These are phyloP conservation scores for Diorhabda sublineata DNA, from an alignment of 1,140 invertebrate genomes.

Conservation along the genomic window DNA sequence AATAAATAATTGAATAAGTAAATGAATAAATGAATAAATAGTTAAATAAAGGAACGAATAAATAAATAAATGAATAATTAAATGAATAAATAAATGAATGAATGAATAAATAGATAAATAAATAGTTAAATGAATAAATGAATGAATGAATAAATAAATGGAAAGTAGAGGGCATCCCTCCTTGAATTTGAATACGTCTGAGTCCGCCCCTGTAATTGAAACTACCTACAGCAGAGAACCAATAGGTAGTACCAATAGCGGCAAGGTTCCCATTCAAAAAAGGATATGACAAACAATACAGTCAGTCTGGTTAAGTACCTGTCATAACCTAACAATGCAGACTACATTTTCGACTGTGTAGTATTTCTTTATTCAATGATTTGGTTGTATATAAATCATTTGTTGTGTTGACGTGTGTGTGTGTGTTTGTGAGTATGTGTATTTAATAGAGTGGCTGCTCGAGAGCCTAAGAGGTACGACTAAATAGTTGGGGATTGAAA, in stretches of 20 bases:
- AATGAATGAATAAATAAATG: too few species aligned
- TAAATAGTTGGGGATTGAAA: not conserved
- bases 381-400: constrained; percentile 1
- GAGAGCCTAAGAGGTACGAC: not conserved
- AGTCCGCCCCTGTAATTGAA: not conserved
- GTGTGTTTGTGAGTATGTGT: not conserved
- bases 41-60: too few species aligned
- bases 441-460: not conserved
- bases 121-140: too few species aligned
- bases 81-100: too few species aligned
- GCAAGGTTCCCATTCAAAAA: constrained; percentile 2
- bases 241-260: not conserved
- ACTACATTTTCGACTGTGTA: not conserved
- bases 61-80: too few species aligned
- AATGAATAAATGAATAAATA: too few species aligned
- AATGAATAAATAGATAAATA: too few species aligned
- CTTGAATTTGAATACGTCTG: not conserved
- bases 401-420: constrained; percentile 1
- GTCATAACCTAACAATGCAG: not conserved
- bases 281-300: constrained; percentile 2
- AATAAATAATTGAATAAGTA: too few species aligned
- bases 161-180: not conserved
- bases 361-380: constrained; percentile 3
- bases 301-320: not conserved
- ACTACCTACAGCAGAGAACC: constrained; percentile 1